Evolutionary conservation across 92 coral and sea anemone genomes (phyloP).

Genomic region (Metridium senile): DNA sequence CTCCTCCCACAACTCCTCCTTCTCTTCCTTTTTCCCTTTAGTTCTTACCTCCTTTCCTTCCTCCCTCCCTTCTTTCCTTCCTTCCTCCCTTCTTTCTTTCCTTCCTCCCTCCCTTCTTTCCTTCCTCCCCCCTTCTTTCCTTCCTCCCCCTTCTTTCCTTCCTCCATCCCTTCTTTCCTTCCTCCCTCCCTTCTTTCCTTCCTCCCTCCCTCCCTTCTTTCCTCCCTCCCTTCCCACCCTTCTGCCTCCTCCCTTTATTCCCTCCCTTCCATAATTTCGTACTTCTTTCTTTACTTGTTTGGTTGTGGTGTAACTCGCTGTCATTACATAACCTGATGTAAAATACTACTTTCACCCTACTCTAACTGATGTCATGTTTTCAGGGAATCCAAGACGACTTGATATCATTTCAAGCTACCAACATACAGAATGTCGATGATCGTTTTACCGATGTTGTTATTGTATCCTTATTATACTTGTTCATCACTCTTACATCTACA

Average conservation of each 20-base stretch:
- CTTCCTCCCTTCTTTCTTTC: too few species aligned
- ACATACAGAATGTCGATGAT: slow-evolving; percentile 78
- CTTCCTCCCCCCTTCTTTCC: too few species aligned
- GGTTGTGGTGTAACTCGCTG: too few species aligned
- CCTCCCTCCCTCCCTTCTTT: neutral
- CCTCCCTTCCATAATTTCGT: neutral
- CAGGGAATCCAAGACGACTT: slow-evolving; percentile 26
- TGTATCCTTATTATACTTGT: slow-evolving; percentile 51
- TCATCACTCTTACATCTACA: too few species aligned
- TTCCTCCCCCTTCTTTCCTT: neutral
- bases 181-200: neutral
- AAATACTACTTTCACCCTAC: too few species aligned
- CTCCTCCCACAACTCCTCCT: too few species aligned
- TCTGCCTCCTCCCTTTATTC: neutral
- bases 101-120: too few species aligned
- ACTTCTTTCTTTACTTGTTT: too few species aligned
- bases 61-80: too few species aligned
- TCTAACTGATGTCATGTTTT: slow-evolving; percentile 1
- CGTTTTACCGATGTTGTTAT: slow-evolving; percentile 91
- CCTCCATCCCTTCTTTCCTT: neutral
- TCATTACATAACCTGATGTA: too few species aligned
- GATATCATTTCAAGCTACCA: slow-evolving; percentile 66
- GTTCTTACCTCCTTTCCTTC: too few species aligned
- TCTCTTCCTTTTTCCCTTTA: too few species aligned
- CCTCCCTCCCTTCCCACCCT: neutral